Base-by-base conservation (phyloP, 2,888 invertebrate species). In the Synanthedon andrenaeformis region DNA sequence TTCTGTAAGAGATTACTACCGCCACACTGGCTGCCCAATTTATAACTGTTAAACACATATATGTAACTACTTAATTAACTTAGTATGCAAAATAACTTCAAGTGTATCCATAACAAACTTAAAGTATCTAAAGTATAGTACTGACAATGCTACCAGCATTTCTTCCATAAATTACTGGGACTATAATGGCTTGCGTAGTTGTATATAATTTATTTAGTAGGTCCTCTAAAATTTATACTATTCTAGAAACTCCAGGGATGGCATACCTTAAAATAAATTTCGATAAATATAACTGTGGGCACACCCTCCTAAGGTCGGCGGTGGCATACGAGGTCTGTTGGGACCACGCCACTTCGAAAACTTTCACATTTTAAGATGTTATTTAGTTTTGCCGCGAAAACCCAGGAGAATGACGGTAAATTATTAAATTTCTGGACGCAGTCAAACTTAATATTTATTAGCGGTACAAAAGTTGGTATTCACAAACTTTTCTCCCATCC, bases 311-410 rank as follows among this genome's bases (percentile, higher is more conserved):
- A n/a, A 42, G 60, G 58, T 57, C 53, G 58, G 56, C 60, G 57
- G 54, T 35, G 59, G 60, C 58, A 56, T 51, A 50, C 45, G 53
- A 53, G 57, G 61, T 62, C 76, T 69, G 58, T 56, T 51, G 76
- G 76, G 74, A 74, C 67, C 62, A 53, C 57, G 60, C 55, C 59
- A 58, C 56, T 65, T 59, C 64, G 64, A 69, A 79, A 83, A 82
- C 79, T 81, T 82, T 68, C 71, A 72, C 81, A 76, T 81, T 80
- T 76, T 74, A 76, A 78, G 78, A 79, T 70, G 67, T 80, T 76
- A 75, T 72, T 72, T 75, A 73, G 75, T 76, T 76, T 72, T 57
- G 53, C 62, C 61, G 61, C 59, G 61, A 53, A 55, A 63, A 69
- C 70, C 69, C 54, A 49, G 60, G 76, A 67, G 66, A 60, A 59